phyloP scores from a whole-genome alignment of 2,113 vertebrate genomes.

The Halichoerus grypus region DNA sequence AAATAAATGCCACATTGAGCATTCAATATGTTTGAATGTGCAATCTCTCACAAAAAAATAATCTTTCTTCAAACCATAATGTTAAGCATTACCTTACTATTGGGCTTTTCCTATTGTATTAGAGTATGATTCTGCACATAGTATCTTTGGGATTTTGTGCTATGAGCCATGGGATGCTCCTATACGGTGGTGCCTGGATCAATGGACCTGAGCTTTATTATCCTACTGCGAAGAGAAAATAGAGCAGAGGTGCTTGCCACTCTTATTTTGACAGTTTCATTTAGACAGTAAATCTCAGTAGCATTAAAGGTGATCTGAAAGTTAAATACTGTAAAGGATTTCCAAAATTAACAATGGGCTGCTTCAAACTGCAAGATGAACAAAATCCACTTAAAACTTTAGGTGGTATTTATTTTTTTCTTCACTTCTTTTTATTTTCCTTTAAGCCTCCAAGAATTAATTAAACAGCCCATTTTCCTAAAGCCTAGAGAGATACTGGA shows the following conservation, averaged over 20 bases:
- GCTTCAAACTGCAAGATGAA: slow-evolving; percentile 36
- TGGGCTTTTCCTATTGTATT: slow-evolving; percentile 21
- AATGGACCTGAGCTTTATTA: neutral
- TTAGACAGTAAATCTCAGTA: slow-evolving; percentile 23
- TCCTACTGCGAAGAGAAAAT: neutral
- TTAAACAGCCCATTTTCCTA: neutral
- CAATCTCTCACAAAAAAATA: slow-evolving; percentile 40
- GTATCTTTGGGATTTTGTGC: slow-evolving; percentile 39
- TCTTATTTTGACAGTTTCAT: slow-evolving; percentile 50
- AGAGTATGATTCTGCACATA: slow-evolving; percentile 53
- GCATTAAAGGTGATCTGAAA: slow-evolving; percentile 46
- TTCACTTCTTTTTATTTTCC: slow-evolving; percentile 44
- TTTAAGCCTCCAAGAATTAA: neutral
- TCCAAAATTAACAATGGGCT: neutral
- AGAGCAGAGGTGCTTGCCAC: neutral
- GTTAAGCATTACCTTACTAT: slow-evolving; percentile 41
- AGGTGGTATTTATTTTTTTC: neutral
- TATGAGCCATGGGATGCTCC: slow-evolving; percentile 49
- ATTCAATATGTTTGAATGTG: slow-evolving; percentile 66
- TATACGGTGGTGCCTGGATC: neutral
- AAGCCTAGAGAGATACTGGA: neutral
- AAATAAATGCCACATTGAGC: slow-evolving; percentile 74
- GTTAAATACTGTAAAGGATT: slow-evolving; percentile 48
- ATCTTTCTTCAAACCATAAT: slow-evolving; percentile 43
- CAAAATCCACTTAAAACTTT: slow-evolving; percentile 33